A percentile compares a stretch with the other conserved stretches of the same genome.
Conservation (phyloP, 2,113 vertebrate genomes). For the Tenebrosternarchus preto region DNA sequence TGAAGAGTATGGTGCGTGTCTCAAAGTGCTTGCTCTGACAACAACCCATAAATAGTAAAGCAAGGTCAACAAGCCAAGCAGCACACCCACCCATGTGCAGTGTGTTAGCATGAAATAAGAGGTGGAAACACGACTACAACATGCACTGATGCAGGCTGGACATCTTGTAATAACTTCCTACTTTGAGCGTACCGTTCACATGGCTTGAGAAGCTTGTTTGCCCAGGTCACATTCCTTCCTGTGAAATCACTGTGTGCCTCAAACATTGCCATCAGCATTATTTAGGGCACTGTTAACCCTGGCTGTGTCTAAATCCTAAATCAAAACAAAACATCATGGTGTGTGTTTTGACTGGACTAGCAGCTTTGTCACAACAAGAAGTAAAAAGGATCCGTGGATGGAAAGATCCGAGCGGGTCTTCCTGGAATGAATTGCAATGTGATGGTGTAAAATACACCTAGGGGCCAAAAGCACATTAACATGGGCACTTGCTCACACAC, state of each 20-base stretch:
- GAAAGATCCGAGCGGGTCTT: conserved; percentile 15
- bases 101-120: not conserved
- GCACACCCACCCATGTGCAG: not conserved
- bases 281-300: not conserved
- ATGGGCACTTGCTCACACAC: conserved; percentile 5
- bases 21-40: conserved; percentile 24
- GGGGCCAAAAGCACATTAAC: conserved; percentile 41
- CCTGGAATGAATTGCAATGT: conserved; percentile 36
- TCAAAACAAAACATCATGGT: not conserved
- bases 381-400: conserved; percentile 27
- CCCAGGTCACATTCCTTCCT: not conserved
- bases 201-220: conserved; percentile 10
- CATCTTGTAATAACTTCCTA: no score
- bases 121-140: not conserved
- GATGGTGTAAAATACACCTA: conserved; percentile 47
- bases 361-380: not conserved
- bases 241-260: not conserved
- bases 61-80: conserved; percentile 31
- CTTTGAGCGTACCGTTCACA: not conserved
- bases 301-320: not conserved
- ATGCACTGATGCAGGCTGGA: not conserved
- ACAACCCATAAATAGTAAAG: conserved; percentile 47
- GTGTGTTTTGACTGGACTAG: not conserved
- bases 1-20: not conserved
- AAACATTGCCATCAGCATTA: not conserved